Conservation (phyloP, 1,140 invertebrate species). For the Protaetia brevitarsis region DNA sequence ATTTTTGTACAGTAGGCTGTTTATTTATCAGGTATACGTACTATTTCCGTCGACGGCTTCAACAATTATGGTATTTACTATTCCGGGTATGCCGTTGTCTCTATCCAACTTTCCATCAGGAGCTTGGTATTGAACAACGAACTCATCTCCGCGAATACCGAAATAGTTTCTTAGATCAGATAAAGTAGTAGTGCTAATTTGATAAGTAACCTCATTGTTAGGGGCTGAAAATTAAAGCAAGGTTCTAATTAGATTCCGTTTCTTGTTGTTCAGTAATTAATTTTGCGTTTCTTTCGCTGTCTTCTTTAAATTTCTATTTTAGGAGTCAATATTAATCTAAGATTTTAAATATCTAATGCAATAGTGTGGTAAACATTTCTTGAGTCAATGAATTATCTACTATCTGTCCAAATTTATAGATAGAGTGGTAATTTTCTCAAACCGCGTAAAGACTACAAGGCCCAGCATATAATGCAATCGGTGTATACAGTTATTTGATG, state of each 20-base stretch:
- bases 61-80: background rate
- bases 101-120: conserved; percentile 7
- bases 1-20: background rate
- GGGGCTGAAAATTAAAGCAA: background rate
- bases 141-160: background rate
- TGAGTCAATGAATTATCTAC: too few species aligned
- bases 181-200: background rate
- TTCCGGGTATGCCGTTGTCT: background rate
- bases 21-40: too few species aligned
- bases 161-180: background rate
- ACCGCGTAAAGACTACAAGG: too few species aligned
- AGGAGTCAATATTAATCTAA: too few species aligned
- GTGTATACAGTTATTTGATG: too few species aligned
- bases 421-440: too few species aligned
- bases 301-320: too few species aligned
- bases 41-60: background rate
- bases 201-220: background rate
- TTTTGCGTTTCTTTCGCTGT: background rate
- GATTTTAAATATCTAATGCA: too few species aligned
- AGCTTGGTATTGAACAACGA: background rate
- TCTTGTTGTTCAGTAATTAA: background rate
- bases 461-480: too few species aligned
- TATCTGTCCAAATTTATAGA: too few species aligned
- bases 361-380: too few species aligned
- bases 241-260: background rate